Evolutionary conservation across 2,113 vertebrate genomes (phyloP), one percentile per base, ranked within the genome.

Genomic region (Aviceda subcristata): DNA sequence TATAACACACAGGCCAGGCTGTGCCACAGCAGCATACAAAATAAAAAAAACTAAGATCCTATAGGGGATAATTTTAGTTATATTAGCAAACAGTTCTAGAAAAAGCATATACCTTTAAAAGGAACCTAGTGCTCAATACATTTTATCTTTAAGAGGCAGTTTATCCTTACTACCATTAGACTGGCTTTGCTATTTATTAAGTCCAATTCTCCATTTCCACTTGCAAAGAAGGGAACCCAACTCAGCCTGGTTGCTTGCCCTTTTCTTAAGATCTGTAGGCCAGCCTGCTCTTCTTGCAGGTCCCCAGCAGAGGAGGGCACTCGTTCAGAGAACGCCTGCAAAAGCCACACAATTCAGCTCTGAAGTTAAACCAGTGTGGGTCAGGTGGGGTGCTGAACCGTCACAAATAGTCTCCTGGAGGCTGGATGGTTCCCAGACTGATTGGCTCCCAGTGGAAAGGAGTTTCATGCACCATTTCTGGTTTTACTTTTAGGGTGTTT

Each of bases 381-480:
- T 51, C 82, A 80, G 82, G 38, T 29, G 5, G 7, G n/a, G 63
- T 26, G 29, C 59, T 53, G 50, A 86, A 45, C 79, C 76, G 82
- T 23, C 36, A 45, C 18, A 51, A 86, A 43, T 4, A 5, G 26
- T 55, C 27, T 78, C 23, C 87, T 46, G 53, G 26, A 92, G 39
- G 67, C 73, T 60, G 50, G 67, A 82, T 43, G 39, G 46, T 63
- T 95, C 86, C 91, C 94, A 95, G 67, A 73, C 81, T 68, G 21
- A 81, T 9, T 75, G 75, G 72, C 34, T 94, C 71, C 92, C 96
- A 96, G 80, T 76, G 80, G 67, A 95, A 97, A 95, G 79, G 74
- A 57, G 85, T 86, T 87, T 53, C 66, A 63, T 6, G 7, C 14
- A 63, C n/a, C 30, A 6, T 24, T 69, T 81, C 50, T 67, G 21